A percentile compares a stretch with the other conserved stretches of the same genome.
Conservation (phyloP, 2,797 vertebrate genomes). For the Cottoperca gobio region DNA sequence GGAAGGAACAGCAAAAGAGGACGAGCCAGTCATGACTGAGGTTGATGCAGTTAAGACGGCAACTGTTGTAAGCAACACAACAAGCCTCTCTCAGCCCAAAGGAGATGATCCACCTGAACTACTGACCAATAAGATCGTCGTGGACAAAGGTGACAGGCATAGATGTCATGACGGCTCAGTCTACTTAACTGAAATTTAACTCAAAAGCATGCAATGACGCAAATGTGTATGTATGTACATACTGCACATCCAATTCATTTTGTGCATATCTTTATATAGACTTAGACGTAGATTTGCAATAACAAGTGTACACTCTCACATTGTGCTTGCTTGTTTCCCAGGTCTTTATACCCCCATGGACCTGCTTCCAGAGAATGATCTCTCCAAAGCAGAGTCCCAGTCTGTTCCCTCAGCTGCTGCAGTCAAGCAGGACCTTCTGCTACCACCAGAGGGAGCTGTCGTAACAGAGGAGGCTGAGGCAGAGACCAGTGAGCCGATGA, state of each 20-base stretch:
- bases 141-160: conserved; percentile 63
- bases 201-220: background rate
- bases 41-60: conserved; percentile 30
- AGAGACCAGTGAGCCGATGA: conserved; percentile 30
- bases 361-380: conserved; percentile 24
- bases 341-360: conserved; percentile 3
- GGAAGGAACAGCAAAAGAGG: conserved; percentile 29
- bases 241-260: background rate
- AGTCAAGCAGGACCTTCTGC: conserved; percentile 38
- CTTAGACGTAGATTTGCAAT: background rate
- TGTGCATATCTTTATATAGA: background rate
- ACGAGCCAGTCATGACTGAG: conserved; percentile 18
- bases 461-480: conserved; percentile 9
- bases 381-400: conserved; percentile 31
- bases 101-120: conserved; percentile 46
- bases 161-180: background rate
- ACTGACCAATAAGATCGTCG: conserved; percentile 72
- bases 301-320: background rate
- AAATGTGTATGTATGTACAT: background rate
- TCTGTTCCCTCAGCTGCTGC: conserved; percentile 24
- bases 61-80: conserved; percentile 38
- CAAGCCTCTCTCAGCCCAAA: conserved; percentile 37
- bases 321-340: conserved; percentile 3
- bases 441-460: conserved; percentile 41
- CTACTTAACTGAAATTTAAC: background rate